Evolutionary conservation across 2,888 invertebrate genomes (phyloP), one percentile per base, ranked within the genome.

Genomic region (Carabus problematicus): DNA sequence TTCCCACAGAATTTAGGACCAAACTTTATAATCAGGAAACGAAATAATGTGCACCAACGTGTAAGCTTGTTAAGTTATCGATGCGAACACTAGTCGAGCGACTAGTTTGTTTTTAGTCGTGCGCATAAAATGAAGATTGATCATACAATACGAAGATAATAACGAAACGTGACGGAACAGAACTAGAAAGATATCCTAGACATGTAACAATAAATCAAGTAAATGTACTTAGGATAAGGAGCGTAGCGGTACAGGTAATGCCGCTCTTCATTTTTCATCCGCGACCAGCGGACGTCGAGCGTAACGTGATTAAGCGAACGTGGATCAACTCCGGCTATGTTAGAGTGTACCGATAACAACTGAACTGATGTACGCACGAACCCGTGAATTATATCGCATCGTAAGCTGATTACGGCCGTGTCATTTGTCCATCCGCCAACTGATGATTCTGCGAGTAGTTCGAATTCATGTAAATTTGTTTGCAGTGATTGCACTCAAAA

Each of bases 401-500:
- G 49, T 66, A 66, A 66, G 66, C 66, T 66, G 66, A 66, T 66
- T 66, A 66, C 66, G 58, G 58, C n/a, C 56, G 58, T 45, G 66
- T 49, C 49, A 16, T 56, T 12, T n/a, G 56, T 56, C 56, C 18
- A 39, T 29, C 56, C 9, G 12, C 39, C 47, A 14, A 8, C 41
- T 16, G 29, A 56, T 29, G 56, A 19, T 29, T 41, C 56, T 29
- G 3, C 29, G 29, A 29, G 3, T 29, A 29, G 29, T 29, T 29
- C 47, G 56, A 58, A 47, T 47, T 67, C 67, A 47, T 67, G 58
- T 58, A 49, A 67, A 67, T 67, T 59, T 67, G 58, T 66, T 66
- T 66, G 66, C 66, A 59, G 49, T 54, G 67, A 67, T 67, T 67
- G 67, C 67, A 67, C 54, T 49, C 67, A 41, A 67, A 67, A 60